These are phyloP conservation scores for Dicycla oo DNA, from an alignment of 2,888 invertebrate genomes.

Conservation along the genomic window DNA sequence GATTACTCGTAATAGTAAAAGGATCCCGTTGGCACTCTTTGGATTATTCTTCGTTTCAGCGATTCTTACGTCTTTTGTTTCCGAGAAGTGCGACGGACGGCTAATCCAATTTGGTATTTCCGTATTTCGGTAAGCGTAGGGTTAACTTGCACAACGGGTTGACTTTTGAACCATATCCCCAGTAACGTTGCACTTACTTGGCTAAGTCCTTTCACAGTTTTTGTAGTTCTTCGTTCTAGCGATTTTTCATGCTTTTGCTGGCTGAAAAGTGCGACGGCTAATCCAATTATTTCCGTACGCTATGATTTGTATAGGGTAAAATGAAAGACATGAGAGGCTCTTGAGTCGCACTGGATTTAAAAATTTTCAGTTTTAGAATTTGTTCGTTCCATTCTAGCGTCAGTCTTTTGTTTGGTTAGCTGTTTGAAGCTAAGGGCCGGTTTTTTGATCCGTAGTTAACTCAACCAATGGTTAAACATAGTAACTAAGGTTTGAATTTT, in stretches of 20 bases:
- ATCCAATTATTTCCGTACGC: constrained; percentile 30
- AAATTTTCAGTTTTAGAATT: constrained; percentile 16
- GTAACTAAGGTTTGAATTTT: too few relatives aligned
- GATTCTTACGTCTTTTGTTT: constrained; percentile 1
- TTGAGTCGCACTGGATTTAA: constrained; percentile 6
- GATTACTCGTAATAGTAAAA: too few relatives aligned
- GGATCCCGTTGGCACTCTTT: too few relatives aligned
- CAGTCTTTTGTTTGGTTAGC: constrained; percentile 12
- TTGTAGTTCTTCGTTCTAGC: constrained; percentile 18
- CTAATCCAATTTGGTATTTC: constrained; percentile 25
- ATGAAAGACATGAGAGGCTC: constrained; percentile 17
- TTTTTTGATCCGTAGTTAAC: too few relatives aligned
- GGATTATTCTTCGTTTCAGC: too few relatives aligned
- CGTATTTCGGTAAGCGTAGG: not conserved
- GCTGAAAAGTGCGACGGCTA: constrained; percentile 13
- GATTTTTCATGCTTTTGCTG: constrained; percentile 7
- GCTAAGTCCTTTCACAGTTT: constrained; percentile 12
- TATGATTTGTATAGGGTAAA: constrained; percentile 20
- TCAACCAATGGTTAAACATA: too few relatives aligned
- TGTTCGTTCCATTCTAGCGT: not conserved
- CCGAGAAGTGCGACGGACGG: not conserved
- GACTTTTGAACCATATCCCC: constrained; percentile 1
- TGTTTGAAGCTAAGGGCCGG: not conserved
- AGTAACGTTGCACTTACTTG: not conserved
- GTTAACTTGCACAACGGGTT: constrained; percentile 4